These are phyloP conservation scores for Stenopsyche tienmushanensis DNA, from an alignment of 1,140 invertebrate species.

Conservation along the genomic window DNA sequence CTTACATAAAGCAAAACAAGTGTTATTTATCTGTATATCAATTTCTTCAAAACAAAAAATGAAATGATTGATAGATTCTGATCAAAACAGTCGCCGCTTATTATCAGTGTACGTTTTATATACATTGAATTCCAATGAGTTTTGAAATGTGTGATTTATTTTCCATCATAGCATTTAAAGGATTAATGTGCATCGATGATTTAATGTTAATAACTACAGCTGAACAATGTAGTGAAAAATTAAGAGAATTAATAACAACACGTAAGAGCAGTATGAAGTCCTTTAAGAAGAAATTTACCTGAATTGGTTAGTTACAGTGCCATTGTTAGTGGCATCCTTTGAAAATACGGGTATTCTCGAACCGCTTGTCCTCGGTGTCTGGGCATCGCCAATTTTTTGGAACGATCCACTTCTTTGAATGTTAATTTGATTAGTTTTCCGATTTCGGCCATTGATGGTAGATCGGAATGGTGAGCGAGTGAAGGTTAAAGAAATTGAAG, in stretches of 20 bases:
- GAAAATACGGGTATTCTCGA: constrained; percentile 38
- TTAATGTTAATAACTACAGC: constrained; percentile 26
- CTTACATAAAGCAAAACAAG: too few relatives aligned
- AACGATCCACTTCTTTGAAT: constrained; percentile 34
- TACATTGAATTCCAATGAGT: too few relatives aligned
- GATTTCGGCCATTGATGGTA: constrained; percentile 1
- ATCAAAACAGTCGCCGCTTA: too few relatives aligned
- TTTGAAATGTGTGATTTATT: too few relatives aligned
- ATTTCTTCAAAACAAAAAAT: too few relatives aligned
- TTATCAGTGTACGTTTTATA: too few relatives aligned
- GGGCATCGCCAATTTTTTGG: constrained; percentile 9
- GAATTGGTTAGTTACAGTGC: constrained; percentile 30
- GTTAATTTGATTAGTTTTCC: constrained; percentile 10
- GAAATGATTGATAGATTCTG: too few relatives aligned
- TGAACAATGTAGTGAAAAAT: constrained; percentile 34
- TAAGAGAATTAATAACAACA: constrained; percentile 17
- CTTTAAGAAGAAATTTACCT: constrained; percentile 38
- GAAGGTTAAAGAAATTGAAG: constrained; percentile 25
- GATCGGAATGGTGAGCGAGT: constrained; percentile 16
- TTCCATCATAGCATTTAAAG: constrained; percentile 38
- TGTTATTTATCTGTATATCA: too few relatives aligned
- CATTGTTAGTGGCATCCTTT: constrained; percentile 35
- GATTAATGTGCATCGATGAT: constrained; percentile 28
- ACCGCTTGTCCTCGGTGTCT: constrained; percentile 20
- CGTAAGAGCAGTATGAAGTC: constrained; percentile 1